Conservation (phyloP, 2,888 invertebrate species). For the Agrotis clavis region DNA sequence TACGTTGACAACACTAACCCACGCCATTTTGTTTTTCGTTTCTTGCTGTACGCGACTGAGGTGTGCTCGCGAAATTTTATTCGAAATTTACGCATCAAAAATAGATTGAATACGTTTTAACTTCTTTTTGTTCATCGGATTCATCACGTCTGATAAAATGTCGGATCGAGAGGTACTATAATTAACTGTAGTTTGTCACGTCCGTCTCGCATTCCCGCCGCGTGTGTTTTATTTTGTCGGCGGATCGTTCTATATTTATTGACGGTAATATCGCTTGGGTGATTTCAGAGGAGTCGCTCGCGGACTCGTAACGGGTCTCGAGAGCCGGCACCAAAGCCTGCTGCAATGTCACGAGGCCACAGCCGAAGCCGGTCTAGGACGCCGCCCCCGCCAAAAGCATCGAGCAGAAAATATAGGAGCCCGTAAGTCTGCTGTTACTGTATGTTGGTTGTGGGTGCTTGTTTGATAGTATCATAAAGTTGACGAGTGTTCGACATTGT, state of each 20-base stretch:
- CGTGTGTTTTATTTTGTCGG: conserved; percentile 83
- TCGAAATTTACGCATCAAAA: conserved; percentile 73
- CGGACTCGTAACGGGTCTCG: conserved; percentile 89
- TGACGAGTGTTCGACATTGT: conserved; percentile 25
- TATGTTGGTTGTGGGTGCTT: conserved; percentile 36
- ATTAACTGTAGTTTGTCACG: conserved; percentile 74
- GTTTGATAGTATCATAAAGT: conserved; percentile 20
- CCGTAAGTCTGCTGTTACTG: conserved; percentile 80
- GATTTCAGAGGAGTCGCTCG: conserved; percentile 89
- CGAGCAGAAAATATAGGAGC: conserved; percentile 88
- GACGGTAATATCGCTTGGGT: conserved; percentile 68
- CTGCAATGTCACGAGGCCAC: conserved; percentile 86
- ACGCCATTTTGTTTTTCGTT: conserved; percentile 85
- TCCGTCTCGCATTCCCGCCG: conserved; percentile 73
- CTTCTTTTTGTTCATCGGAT: conserved; percentile 75
- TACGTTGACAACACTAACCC: conserved; percentile 27
- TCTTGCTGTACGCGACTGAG: conserved; percentile 70
- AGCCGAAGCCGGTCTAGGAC: conserved; percentile 90
- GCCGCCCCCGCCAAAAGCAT: conserved; percentile 88
- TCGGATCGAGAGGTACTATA: conserved; percentile 90
- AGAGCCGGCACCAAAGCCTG: conserved; percentile 84
- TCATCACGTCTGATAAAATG: conserved; percentile 78
- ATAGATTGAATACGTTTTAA: conserved; percentile 81
- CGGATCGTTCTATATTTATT: conserved; percentile 71
- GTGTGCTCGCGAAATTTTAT: conserved; percentile 77